phyloP scores from a whole-genome alignment of 2,113 vertebrate genomes.

The Origma solitaria region DNA sequence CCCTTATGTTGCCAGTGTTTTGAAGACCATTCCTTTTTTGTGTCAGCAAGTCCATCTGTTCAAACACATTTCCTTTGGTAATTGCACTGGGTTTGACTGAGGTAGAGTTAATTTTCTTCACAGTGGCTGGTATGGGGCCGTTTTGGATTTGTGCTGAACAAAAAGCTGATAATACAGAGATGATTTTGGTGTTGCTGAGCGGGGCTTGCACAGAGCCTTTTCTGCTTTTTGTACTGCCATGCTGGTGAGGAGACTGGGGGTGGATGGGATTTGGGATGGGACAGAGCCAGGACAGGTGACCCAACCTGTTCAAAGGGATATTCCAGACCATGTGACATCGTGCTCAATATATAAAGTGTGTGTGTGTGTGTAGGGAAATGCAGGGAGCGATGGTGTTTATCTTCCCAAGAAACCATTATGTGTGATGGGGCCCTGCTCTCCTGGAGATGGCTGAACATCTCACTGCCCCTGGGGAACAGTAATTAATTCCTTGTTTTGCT shows the following conservation, averaged over 20 bases:
- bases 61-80: neutral
- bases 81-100: neutral
- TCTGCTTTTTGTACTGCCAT: neutral
- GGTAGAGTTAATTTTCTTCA: neutral
- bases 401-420: neutral
- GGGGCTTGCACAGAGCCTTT: neutral
- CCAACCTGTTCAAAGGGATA: neutral
- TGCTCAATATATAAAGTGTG: neutral
- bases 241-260: rapidly evolving
- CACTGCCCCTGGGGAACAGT: neutral
- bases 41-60: neutral
- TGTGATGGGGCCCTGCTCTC: neutral
- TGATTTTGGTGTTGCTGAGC: neutral
- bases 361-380: neutral
- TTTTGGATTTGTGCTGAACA: neutral
- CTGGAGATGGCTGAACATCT: neutral
- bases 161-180: rapidly evolving
- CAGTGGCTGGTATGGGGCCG: neutral
- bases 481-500: neutral
- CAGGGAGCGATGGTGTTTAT: neutral
- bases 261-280: rapidly evolving
- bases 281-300: neutral
- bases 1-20: neutral
- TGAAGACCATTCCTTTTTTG: neutral
- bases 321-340: neutral